Evolutionary conservation across 30 jellyfish, hydroid and myxozoan genomes (phyloP).

Genomic region (Turritopsis dohrnii): DNA sequence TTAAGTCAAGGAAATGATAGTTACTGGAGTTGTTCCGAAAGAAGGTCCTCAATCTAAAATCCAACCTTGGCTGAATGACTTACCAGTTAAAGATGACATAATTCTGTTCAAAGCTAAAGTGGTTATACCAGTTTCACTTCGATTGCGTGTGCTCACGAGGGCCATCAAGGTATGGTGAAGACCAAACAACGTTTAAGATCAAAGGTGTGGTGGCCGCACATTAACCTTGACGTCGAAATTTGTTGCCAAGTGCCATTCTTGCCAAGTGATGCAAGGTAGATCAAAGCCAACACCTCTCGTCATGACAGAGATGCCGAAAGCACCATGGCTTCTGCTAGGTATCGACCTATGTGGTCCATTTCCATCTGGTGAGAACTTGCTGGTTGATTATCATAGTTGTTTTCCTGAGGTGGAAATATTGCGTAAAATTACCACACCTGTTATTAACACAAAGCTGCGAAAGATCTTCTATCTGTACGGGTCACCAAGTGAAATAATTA

Average conservation of each 20-base stretch:
- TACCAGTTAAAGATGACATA: constrained; percentile 14
- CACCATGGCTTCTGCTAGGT: not conserved
- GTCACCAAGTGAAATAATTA: not conserved
- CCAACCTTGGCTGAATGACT: constrained; percentile 13
- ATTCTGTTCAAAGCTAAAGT: not conserved
- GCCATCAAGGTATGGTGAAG: constrained; percentile 24
- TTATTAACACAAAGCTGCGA: constrained; percentile 1
- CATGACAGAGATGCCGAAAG: not conserved
- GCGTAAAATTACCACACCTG: not conserved
- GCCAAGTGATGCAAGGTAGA: not conserved
- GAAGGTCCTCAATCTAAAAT: too few species aligned
- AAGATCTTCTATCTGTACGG: not conserved
- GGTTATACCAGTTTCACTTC: not conserved
- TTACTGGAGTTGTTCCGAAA: too few species aligned
- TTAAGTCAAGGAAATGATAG: too few species aligned
- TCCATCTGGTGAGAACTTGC: constrained; percentile 19
- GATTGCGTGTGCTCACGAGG: not conserved
- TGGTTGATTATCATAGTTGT: not conserved
- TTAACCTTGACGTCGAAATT: constrained; percentile 19
- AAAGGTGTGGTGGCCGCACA: constrained; percentile 31
- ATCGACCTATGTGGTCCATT: constrained; percentile 3
- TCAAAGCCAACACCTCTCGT: constrained; percentile 34
- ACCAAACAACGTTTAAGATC: constrained; percentile 43
- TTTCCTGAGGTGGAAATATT: not conserved
- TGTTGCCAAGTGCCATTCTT: constrained; percentile 20